Conservation (phyloP, 2,888 invertebrate species). For the Himalopsyche anomala region DNA sequence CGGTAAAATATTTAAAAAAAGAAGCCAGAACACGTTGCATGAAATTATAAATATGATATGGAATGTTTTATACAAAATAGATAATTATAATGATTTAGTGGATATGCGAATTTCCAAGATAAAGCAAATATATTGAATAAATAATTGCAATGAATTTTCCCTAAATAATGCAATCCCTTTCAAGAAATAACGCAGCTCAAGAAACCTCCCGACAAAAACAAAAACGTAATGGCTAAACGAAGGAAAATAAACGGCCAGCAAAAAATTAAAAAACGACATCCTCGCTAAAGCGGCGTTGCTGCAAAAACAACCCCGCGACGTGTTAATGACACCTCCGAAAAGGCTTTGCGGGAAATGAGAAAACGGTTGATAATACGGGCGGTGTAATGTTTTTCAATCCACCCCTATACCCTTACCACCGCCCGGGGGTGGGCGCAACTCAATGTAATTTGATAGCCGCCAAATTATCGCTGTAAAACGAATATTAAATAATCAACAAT, state of each 20-base stretch:
- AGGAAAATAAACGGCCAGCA: conserved; percentile 18
- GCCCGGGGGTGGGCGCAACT: not conserved
- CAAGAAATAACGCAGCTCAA: not conserved
- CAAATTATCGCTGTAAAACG: conserved; percentile 24
- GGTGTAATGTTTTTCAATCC: conserved; percentile 58
- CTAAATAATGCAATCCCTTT: not conserved
- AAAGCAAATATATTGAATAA: no score
- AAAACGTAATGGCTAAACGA: not conserved
- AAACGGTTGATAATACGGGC: conserved; percentile 54
- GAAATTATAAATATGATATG: no score
- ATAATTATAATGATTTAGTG: no score
- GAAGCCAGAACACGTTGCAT: no score
- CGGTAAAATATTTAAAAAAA: no score
- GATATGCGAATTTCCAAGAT: no score
- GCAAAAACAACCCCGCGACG: conserved; percentile 24
- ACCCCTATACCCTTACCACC: conserved; percentile 28
- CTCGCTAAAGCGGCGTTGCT: not conserved
- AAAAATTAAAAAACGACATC: conserved; percentile 27
- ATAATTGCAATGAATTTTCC: not conserved
- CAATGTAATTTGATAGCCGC: conserved; percentile 22
- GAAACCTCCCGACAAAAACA: not conserved
- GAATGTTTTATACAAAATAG: no score
- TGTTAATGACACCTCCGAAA: conserved; percentile 56
- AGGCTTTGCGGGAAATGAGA: conserved; percentile 54
- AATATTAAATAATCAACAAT: conserved; percentile 17